Conservation (phyloP, 2,888 invertebrate species). For the Polydrusus pterygomalis region DNA sequence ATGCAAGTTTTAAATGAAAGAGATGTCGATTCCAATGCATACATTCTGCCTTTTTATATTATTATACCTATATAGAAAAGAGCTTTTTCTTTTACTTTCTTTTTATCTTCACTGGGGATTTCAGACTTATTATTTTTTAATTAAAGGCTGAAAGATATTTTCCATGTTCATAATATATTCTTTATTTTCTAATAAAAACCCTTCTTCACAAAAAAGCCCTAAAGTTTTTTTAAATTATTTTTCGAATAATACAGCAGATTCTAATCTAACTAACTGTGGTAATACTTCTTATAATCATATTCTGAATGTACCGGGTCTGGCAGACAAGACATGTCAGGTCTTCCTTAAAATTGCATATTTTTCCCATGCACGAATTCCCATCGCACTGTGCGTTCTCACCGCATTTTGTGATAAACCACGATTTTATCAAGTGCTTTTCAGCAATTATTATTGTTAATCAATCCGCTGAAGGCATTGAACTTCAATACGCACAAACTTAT, state of each 20-base stretch:
- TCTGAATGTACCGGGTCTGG: too few relatives aligned
- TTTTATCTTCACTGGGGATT: conserved; percentile 10
- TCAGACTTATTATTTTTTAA: conserved; percentile 33
- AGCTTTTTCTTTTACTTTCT: conserved; percentile 6
- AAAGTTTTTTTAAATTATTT: too few relatives aligned
- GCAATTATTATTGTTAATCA: conserved; percentile 41
- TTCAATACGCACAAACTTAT: conserved; percentile 40
- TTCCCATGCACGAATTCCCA: neutral
- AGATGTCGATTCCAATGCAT: conserved; percentile 45
- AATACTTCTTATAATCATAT: too few relatives aligned
- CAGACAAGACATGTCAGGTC: too few relatives aligned
- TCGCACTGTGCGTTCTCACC: neutral
- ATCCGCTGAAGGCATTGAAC: conserved; percentile 48
- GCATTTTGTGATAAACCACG: conserved; percentile 1
- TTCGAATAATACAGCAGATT: too few relatives aligned
- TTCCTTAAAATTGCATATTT: neutral
- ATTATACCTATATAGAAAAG: conserved; percentile 44
- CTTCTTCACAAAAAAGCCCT: too few relatives aligned
- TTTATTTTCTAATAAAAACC: too few relatives aligned
- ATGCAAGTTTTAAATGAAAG: conserved; percentile 40
- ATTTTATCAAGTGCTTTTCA: conserved; percentile 9
- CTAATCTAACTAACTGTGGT: too few relatives aligned
- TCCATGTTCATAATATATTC: too few relatives aligned
- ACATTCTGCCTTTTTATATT: conserved; percentile 48
- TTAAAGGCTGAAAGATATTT: neutral